Percentiles rank a stretch among this genome's conserved stretches.
These are phyloP conservation scores for Echiichthys vipera DNA, from an alignment of 2,797 vertebrate genomes.

Conservation along the genomic window DNA sequence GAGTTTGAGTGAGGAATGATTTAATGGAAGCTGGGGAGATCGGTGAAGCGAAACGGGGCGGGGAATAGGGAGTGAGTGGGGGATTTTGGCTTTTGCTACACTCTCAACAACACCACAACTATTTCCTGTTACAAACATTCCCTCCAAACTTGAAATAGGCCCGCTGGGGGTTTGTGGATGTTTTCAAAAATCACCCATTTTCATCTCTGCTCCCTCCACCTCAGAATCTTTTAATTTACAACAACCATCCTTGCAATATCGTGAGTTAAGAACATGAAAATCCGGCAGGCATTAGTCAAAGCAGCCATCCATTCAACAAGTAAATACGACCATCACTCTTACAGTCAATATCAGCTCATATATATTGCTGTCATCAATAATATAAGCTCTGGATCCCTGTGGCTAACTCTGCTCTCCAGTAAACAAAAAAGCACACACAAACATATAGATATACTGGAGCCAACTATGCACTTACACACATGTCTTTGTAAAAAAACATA, in stretches of 20 bases:
- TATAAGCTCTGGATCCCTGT: not conserved
- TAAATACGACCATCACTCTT: conserved; percentile 80
- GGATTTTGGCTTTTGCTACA: not conserved
- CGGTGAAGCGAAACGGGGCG: not conserved
- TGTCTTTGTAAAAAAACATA: not conserved
- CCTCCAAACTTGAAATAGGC: conserved; percentile 19
- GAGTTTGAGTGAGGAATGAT: not conserved
- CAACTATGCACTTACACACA: not conserved
- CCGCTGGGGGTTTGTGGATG: conserved; percentile 39
- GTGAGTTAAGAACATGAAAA: conserved; percentile 72
- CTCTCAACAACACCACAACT: conserved; percentile 22
- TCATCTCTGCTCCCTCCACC: conserved; percentile 31
- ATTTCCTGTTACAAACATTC: conserved; percentile 39
- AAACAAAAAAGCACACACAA: conserved; percentile 28
- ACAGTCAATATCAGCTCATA: conserved; percentile 67
- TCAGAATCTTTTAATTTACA: conserved; percentile 58
- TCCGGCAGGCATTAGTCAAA: conserved; percentile 76
- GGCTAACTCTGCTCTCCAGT: conserved; percentile 24
- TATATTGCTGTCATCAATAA: conserved; percentile 28
- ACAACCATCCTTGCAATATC: conserved; percentile 49
- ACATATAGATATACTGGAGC: not conserved
- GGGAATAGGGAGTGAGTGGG: not conserved
- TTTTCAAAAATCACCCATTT: conserved; percentile 60
- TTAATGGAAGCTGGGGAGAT: not conserved
- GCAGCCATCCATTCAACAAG: conserved; percentile 77